These are phyloP conservation scores for Pseudoatta argentina DNA, from an alignment of 1,140 invertebrate genomes.

Conservation along the genomic window DNA sequence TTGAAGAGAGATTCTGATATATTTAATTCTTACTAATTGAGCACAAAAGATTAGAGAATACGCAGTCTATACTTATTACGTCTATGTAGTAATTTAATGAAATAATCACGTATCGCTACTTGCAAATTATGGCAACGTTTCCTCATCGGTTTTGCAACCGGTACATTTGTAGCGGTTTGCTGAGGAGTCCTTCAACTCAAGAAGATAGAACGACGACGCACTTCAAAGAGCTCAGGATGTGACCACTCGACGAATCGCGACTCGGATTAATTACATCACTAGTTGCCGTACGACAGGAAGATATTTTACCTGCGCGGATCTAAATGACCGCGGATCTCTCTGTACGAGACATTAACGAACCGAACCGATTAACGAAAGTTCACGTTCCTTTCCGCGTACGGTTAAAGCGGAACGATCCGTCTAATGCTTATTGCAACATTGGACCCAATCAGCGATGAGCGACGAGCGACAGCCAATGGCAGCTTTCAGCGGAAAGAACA, in stretches of 20 bases:
- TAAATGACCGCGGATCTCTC: slow-evolving; percentile 11
- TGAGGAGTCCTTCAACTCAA: neutral
- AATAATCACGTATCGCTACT: neutral
- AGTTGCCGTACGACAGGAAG: neutral
- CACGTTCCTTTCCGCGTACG: neutral
- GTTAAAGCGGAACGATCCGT: slow-evolving; percentile 25
- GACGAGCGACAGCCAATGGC: no score
- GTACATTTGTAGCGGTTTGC: slow-evolving; percentile 2
- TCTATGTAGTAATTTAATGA: neutral
- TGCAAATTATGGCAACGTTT: slow-evolving; percentile 18
- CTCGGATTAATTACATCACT: slow-evolving; percentile 7
- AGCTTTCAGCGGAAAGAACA: no score
- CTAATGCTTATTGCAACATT: neutral
- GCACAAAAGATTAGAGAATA: no score
- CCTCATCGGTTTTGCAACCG: neutral
- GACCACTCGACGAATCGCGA: slow-evolving; percentile 17
- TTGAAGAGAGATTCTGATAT: no score
- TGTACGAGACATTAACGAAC: slow-evolving; percentile 34
- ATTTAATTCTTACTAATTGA: no score
- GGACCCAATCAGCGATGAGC: no score
- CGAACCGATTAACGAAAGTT: slow-evolving; percentile 23
- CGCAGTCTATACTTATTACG: no score
- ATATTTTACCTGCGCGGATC: slow-evolving; percentile 16
- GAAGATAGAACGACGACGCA: slow-evolving; percentile 20
- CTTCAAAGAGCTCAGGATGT: neutral